Evolutionary conservation across 2,888 invertebrate genomes (phyloP).

Genomic region (Agrotis segetum): DNA sequence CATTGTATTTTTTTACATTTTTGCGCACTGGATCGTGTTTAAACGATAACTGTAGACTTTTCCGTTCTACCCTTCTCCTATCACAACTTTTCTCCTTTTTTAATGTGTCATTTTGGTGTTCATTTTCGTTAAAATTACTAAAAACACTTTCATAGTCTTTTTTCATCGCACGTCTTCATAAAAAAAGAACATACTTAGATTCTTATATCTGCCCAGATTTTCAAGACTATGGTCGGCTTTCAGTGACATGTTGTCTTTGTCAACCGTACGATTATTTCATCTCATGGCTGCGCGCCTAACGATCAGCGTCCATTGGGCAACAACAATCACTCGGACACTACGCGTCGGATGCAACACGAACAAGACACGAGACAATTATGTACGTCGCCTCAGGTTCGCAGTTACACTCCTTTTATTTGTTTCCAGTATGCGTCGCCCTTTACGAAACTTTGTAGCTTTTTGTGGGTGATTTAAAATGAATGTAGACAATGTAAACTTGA

Average conservation of each 20-base stretch:
- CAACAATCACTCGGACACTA: conserved; percentile 73
- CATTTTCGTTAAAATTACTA: background rate
- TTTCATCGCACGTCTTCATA: too few species aligned
- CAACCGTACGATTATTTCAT: conserved; percentile 34
- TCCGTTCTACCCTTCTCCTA: conserved; percentile 26
- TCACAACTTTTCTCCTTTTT: background rate
- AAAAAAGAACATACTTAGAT: too few species aligned
- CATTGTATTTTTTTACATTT: conserved; percentile 14
- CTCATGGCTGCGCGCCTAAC: conserved; percentile 61
- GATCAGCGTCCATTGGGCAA: conserved; percentile 66
- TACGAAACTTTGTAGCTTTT: conserved; percentile 70
- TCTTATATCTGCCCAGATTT: too few species aligned
- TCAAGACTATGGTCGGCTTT: too few species aligned
- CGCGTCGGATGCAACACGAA: conserved; percentile 72
- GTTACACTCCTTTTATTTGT: conserved; percentile 67
- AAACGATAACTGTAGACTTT: conserved; percentile 26
- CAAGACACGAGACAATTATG: conserved; percentile 76
- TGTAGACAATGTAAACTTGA: conserved; percentile 67
- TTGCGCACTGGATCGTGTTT: conserved; percentile 22
- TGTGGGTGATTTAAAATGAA: conserved; percentile 68
- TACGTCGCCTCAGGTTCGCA: conserved; percentile 69
- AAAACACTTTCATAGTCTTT: background rate
- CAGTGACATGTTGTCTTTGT: too few species aligned
- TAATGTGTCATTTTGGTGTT: background rate
- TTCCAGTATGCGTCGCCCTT: conserved; percentile 58